phyloP scores from a whole-genome alignment of 2,797 vertebrate genomes.

The Caiman crocodilus region DNA sequence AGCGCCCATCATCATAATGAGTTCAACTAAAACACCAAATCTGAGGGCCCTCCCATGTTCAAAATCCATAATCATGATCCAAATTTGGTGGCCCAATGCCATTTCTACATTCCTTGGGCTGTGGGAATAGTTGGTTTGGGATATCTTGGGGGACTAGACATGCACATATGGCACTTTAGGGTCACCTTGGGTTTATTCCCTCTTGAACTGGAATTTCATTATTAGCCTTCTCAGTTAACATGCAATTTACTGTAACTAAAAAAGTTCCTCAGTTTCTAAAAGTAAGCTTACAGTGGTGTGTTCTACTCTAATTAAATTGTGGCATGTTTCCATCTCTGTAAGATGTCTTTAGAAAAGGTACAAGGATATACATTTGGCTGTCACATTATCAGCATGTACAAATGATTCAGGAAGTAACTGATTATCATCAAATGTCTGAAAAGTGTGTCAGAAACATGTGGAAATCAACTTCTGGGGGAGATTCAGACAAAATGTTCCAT shows the following conservation, averaged over 20 bases:
- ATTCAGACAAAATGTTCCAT: slow-evolving; percentile 40
- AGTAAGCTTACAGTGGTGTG: not conserved
- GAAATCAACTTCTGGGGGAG: slow-evolving; percentile 3
- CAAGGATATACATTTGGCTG: not conserved
- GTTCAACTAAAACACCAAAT: not conserved
- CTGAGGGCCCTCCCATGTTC: not conserved
- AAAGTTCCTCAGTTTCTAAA: slow-evolving; percentile 23
- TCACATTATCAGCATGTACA: not conserved
- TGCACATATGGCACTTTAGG: not conserved
- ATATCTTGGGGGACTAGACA: not conserved
- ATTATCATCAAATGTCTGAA: slow-evolving; percentile 38
- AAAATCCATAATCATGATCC: not conserved
- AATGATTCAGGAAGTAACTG: slow-evolving; percentile 61
- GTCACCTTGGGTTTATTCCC: not conserved
- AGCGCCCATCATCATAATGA: not conserved
- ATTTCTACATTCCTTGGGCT: not conserved
- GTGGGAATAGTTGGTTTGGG: not conserved
- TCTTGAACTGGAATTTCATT: not conserved
- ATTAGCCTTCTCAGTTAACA: not conserved
- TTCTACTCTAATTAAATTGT: slow-evolving; percentile 28
- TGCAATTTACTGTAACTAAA: not conserved
- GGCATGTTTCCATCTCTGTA: slow-evolving; percentile 27
- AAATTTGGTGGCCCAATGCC: not conserved
- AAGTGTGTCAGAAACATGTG: slow-evolving; percentile 35
- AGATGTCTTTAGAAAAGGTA: slow-evolving; percentile 40